These are phyloP conservation scores for Heliconius hermathena DNA, from an alignment of 1,140 invertebrate genomes.

Conservation along the genomic window DNA sequence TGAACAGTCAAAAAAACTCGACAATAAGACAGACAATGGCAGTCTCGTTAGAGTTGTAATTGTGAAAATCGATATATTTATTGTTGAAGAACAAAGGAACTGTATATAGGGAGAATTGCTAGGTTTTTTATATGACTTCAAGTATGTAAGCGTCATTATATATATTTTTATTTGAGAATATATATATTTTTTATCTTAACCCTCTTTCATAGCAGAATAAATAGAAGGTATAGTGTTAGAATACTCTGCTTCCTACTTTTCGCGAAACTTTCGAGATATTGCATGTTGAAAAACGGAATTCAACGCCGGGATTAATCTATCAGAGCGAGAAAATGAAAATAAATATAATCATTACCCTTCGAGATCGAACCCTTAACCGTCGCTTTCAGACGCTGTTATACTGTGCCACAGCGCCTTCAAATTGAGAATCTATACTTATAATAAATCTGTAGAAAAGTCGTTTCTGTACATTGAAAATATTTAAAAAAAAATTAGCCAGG, in stretches of 20 bases:
- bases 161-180: no score
- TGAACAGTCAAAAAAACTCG: constrained; percentile 4
- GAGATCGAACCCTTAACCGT: no score
- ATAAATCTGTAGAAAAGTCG: no score
- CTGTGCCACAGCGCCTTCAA: no score
- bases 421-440: no score
- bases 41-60: constrained; percentile 4
- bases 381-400: no score
- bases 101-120: not conserved
- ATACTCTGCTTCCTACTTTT: not conserved
- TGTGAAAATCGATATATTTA: constrained; percentile 6
- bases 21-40: not conserved
- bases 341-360: no score
- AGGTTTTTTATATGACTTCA: not conserved
- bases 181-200: not conserved
- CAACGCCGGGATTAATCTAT: no score
- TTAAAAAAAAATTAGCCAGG: no score
- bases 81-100: not conserved
- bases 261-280: not conserved
- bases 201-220: not conserved
- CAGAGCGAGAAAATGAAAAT: no score
- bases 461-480: no score
- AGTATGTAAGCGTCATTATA: not conserved
- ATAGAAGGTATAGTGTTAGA: not conserved
- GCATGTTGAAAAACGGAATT: no score